A percentile compares a stretch with the other conserved stretches of the same genome.
Conservation (phyloP, 2,888 invertebrate genomes). For the Leucophora obtusa region DNA sequence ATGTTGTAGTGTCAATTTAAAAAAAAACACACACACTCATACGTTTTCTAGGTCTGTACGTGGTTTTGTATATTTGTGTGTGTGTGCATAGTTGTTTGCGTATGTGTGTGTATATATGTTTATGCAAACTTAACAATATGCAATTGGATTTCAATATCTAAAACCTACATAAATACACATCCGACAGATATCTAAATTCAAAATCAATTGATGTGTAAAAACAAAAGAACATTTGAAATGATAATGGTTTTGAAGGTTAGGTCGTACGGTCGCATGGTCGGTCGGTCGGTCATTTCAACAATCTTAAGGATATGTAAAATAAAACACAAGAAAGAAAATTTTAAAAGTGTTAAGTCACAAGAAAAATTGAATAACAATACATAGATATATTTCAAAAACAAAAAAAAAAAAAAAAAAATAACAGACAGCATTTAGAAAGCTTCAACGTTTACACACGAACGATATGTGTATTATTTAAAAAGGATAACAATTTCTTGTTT, state of each 20-base stretch:
- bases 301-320: neutral
- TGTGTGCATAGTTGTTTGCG: no score
- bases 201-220: constrained; percentile 50
- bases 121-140: neutral
- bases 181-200: neutral
- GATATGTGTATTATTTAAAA: neutral
- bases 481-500: neutral
- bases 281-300: neutral
- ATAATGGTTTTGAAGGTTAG: constrained; percentile 43
- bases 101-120: neutral
- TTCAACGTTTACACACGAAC: neutral
- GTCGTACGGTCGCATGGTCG: constrained; percentile 15
- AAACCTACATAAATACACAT: neutral
- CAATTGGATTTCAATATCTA: neutral
- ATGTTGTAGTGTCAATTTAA: constrained; percentile 37
- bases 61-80: neutral
- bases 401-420: neutral
- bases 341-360: constrained; percentile 37
- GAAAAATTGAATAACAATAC: constrained; percentile 46
- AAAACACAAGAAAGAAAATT: neutral
- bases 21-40: constrained; percentile 5
- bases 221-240: constrained; percentile 46
- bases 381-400: neutral
- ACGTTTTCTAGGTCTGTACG: neutral
- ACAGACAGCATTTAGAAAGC: neutral